phyloP scores from a whole-genome alignment of 2,888 invertebrate species.

The Meiosimyza platycephala region DNA sequence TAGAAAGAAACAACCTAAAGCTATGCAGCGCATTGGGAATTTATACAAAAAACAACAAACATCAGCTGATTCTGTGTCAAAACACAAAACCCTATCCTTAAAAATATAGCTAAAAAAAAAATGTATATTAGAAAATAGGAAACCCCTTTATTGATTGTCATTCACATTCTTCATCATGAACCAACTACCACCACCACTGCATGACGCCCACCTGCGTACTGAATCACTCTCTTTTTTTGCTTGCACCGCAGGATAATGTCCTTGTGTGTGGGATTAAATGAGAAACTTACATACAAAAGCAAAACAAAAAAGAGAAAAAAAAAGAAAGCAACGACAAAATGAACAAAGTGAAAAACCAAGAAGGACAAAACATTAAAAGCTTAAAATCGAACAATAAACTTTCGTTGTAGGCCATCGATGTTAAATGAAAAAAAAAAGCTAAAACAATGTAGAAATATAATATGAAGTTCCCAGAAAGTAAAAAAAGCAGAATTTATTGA shows the following conservation, averaged over 20 bases:
- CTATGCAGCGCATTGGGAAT: conserved; percentile 18
- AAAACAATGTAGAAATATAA: conserved; percentile 14
- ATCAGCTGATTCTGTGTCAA: conserved; percentile 30
- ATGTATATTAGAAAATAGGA: background rate
- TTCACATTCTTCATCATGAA: background rate
- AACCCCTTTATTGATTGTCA: conserved; percentile 15
- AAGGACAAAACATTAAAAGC: conserved; percentile 32
- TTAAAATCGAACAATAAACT: conserved; percentile 26
- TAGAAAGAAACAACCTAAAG: conserved; percentile 5
- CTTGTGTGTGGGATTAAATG: conserved; percentile 18
- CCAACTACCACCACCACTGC: too few species aligned
- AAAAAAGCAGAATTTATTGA: too few species aligned
- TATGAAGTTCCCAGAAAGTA: background rate
- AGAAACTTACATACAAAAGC: conserved; percentile 21
- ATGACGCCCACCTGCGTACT: background rate
- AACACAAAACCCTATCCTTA: too few species aligned
- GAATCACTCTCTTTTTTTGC: background rate
- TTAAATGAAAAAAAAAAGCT: background rate
- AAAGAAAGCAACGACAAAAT: background rate
- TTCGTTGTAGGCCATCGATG: background rate
- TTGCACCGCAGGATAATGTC: background rate
- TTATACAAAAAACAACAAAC: conserved; percentile 7
- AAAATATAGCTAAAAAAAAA: background rate
- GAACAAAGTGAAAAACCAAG: background rate
- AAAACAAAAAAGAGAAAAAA: conserved; percentile 1